phyloP scores from a whole-genome alignment of 2,797 vertebrate genomes.

The Sternotherus odoratus region DNA sequence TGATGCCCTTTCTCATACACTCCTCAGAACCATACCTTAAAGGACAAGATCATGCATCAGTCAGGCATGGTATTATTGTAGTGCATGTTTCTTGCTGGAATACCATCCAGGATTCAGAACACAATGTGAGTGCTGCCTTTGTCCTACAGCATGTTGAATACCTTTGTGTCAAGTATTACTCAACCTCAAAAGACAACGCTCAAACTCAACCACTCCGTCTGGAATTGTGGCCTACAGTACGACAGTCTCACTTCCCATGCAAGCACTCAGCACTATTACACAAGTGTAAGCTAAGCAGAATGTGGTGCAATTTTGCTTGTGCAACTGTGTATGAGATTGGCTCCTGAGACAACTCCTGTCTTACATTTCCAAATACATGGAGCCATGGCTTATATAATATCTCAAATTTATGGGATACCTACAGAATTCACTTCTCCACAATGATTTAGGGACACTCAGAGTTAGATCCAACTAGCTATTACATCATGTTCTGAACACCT shows the following conservation, averaged over 20 bases:
- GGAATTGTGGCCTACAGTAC: fast-evolving
- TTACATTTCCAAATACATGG: not conserved
- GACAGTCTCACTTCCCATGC: not conserved
- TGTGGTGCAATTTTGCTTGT: fast-evolving
- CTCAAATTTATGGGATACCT: not conserved
- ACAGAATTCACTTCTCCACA: not conserved
- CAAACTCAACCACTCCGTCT: not conserved
- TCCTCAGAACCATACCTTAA: not conserved
- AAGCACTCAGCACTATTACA: not conserved
- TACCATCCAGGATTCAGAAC: not conserved
- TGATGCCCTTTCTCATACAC: not conserved
- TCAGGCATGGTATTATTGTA: not conserved
- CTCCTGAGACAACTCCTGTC: not conserved
- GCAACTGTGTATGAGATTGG: fast-evolving
- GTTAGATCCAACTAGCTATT: not conserved
- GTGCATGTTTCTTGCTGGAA: not conserved
- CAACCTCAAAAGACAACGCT: not conserved
- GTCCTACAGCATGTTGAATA: not conserved
- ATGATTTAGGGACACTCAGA: not conserved
- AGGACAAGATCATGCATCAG: not conserved
- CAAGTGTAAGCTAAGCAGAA: not conserved
- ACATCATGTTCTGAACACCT: not conserved
- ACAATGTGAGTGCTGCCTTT: not conserved
- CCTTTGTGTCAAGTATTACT: constrained; percentile 53
- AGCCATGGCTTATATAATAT: not conserved